These are phyloP conservation scores for Tetragonula carbonaria DNA, from an alignment of 2,888 invertebrate genomes.

Conservation along the genomic window DNA sequence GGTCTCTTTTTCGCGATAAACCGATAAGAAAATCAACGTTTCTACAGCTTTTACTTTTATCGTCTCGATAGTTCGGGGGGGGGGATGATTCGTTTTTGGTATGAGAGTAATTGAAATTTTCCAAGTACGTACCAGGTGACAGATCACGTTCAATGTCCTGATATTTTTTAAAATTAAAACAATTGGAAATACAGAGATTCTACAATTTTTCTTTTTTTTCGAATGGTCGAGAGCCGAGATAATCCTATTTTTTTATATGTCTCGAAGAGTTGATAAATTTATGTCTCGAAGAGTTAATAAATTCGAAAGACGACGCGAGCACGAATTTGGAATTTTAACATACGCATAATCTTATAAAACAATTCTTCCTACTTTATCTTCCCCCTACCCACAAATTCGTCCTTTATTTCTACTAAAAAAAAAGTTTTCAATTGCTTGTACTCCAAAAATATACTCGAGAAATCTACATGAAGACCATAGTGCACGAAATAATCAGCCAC, in stretches of 20 bases:
- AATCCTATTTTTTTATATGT: no score
- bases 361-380: not conserved
- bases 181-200: no score
- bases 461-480: not conserved
- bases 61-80: not conserved
- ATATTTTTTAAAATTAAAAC: no score
- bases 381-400: not conserved
- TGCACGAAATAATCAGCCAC: not conserved
- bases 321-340: constrained; percentile 7
- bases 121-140: not conserved
- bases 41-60: not conserved
- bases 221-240: no score
- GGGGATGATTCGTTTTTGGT: not conserved
- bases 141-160: no score
- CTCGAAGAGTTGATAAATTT: no score
- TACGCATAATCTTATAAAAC: not conserved
- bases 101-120: not conserved
- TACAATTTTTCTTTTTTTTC: no score
- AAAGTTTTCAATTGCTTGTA: not conserved
- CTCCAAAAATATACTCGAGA: not conserved
- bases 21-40: not conserved
- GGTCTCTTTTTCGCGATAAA: not conserved
- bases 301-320: not conserved
- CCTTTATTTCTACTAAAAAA: no score
- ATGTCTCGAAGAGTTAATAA: not conserved